Conservation (phyloP, 2,888 invertebrate species). For the Tetropium fuscum region DNA sequence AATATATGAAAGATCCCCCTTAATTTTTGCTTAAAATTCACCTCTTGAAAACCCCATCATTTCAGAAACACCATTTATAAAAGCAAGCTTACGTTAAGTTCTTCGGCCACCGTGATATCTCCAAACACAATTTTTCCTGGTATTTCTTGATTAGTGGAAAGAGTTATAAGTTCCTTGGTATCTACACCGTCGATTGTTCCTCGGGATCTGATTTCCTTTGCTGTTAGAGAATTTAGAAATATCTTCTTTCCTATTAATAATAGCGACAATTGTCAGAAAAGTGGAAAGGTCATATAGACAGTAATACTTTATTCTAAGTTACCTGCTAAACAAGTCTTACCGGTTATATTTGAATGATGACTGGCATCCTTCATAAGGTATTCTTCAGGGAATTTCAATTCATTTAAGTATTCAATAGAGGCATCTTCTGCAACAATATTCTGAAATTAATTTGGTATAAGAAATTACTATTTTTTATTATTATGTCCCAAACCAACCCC, state of each 20-base stretch:
- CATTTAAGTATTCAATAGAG: conserved; percentile 64
- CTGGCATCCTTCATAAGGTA: conserved; percentile 64
- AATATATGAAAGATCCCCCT: too few species aligned
- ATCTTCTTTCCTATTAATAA: conserved; percentile 62
- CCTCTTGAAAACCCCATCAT: too few species aligned
- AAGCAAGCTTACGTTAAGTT: conserved; percentile 65
- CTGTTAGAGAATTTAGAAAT: conserved; percentile 64
- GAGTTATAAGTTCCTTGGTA: conserved; percentile 66
- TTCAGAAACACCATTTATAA: too few species aligned
- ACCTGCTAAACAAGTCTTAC: too few species aligned
- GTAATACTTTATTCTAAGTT: too few species aligned
- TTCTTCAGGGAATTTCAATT: conserved; percentile 68
- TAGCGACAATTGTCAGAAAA: not conserved
- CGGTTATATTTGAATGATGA: conserved; percentile 61
- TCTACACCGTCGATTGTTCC: conserved; percentile 66
- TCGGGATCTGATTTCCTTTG: conserved; percentile 59
- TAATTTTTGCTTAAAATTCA: too few species aligned
- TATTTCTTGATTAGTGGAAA: conserved; percentile 65
- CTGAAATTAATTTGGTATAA: conserved; percentile 55
- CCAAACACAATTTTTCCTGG: conserved; percentile 67
- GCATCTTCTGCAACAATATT: conserved; percentile 60
- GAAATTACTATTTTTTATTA: conserved; percentile 8
- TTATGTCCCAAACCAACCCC: conserved; percentile 64
- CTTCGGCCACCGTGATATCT: conserved; percentile 67
- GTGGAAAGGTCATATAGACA: not conserved